Conservation (phyloP, 2,113 vertebrate genomes). For the Sinocyclocheilus grahami region DNA sequence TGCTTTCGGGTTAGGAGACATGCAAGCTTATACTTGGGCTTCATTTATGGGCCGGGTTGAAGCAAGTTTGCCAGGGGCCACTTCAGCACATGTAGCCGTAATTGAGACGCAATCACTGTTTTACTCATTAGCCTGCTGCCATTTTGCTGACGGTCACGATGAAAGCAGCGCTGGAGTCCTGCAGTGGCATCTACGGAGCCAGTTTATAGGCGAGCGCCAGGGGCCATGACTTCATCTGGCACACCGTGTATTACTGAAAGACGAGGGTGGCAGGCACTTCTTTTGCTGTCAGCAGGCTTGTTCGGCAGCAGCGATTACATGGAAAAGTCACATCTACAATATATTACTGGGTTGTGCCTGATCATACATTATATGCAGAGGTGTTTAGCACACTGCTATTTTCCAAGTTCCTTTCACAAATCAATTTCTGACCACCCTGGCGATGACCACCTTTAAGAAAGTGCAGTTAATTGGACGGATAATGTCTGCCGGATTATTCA, state of each 20-base stretch:
- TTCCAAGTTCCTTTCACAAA: constrained; percentile 61
- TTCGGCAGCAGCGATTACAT: background rate
- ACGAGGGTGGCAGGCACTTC: background rate
- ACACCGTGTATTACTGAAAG: constrained; percentile 24
- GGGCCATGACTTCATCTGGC: constrained; percentile 33
- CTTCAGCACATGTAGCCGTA: constrained; percentile 56
- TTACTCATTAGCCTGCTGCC: constrained; percentile 10
- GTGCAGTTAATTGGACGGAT: constrained; percentile 50
- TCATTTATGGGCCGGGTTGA: constrained; percentile 61
- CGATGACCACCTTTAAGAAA: constrained; percentile 38
- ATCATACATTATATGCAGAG: constrained; percentile 49
- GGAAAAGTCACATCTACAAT: constrained; percentile 43
- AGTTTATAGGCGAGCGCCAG: constrained; percentile 38
- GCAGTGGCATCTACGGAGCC: constrained; percentile 45
- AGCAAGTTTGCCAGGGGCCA: constrained; percentile 46
- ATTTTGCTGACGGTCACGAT: constrained; percentile 50
- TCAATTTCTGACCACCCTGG: constrained; percentile 48
- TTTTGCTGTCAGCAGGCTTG: constrained; percentile 23
- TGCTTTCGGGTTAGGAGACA: constrained; percentile 56
- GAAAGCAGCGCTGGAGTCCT: background rate
- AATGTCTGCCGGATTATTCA: constrained; percentile 49
- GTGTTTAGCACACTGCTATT: constrained; percentile 57
- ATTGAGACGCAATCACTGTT: constrained; percentile 61
- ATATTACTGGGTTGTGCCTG: constrained; percentile 50
- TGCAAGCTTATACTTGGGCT: constrained; percentile 56